Conservation (phyloP, 2,888 invertebrate genomes). For the Heteromyza rotundicornis region DNA sequence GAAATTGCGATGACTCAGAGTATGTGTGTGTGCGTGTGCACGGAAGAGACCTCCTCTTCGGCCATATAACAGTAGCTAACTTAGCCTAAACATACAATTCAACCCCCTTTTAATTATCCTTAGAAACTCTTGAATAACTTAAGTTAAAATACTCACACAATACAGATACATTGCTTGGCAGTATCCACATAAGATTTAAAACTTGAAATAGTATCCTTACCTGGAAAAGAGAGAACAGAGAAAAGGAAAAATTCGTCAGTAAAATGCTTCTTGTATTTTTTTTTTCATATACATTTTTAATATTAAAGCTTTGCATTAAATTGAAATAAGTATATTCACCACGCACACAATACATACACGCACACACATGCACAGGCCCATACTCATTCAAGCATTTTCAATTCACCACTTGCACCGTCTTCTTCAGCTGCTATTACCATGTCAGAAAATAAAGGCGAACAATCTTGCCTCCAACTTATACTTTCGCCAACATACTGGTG, state of each 20-base stretch:
- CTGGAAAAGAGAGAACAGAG: conserved; percentile 23
- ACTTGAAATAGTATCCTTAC: conserved; percentile 30
- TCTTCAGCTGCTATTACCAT: neutral
- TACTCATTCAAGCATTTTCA: neutral
- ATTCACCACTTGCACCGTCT: neutral
- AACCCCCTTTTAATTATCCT: no score
- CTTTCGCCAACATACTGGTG: neutral
- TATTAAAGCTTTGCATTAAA: no score
- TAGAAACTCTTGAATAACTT: no score
- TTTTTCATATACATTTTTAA: no score
- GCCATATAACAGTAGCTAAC: no score
- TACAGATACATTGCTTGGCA: conserved; percentile 13
- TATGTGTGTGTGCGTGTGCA: no score
- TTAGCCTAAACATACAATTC: no score
- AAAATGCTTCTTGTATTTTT: neutral
- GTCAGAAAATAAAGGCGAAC: neutral
- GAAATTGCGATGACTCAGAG: neutral
- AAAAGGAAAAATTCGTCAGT: neutral
- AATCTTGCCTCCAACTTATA: neutral
- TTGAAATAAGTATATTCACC: conserved; percentile 36
- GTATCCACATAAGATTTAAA: conserved; percentile 27
- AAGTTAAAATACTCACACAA: conserved; percentile 10
- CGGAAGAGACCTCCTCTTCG: no score
- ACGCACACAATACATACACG: conserved; percentile 33
- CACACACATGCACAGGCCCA: neutral